Conservation (phyloP, 2,888 invertebrate genomes). For the Agriopis marginaria region DNA sequence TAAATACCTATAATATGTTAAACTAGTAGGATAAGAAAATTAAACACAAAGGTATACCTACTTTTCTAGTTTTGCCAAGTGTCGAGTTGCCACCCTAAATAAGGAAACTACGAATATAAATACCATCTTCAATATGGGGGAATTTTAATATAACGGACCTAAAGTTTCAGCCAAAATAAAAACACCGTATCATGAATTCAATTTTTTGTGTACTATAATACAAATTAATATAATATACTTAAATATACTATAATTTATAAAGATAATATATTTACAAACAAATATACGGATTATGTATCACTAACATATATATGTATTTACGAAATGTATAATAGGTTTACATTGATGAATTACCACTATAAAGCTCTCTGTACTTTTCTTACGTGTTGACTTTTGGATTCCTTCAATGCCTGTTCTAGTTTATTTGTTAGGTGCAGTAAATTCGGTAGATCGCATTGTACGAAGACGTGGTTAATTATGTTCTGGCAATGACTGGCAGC, state of each 20-base stretch:
- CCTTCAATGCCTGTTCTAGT: constrained; percentile 85
- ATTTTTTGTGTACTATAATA: background rate
- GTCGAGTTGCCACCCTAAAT: no score
- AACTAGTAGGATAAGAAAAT: no score
- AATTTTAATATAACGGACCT: background rate
- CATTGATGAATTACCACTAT: constrained; percentile 20
- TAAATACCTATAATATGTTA: no score
- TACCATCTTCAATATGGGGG: background rate
- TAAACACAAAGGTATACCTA: no score
- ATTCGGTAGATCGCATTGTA: constrained; percentile 86
- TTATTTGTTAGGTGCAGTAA: constrained; percentile 82
- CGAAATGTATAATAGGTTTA: no score
- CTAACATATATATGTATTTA: no score
- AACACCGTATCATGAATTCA: background rate
- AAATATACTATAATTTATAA: no score
- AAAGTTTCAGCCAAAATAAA: background rate
- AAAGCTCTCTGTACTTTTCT: constrained; percentile 83
- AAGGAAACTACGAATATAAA: no score
- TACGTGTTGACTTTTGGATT: constrained; percentile 86
- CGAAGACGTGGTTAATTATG: constrained; percentile 68
- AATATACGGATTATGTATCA: background rate
- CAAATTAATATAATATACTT: background rate
- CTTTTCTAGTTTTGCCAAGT: no score
- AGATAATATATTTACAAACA: background rate
- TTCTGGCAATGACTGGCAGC: constrained; percentile 78